Evolutionary conservation across 2,888 invertebrate genomes (phyloP), one percentile per base, ranked within the genome.

Genomic region (Parnassius apollo): DNA sequence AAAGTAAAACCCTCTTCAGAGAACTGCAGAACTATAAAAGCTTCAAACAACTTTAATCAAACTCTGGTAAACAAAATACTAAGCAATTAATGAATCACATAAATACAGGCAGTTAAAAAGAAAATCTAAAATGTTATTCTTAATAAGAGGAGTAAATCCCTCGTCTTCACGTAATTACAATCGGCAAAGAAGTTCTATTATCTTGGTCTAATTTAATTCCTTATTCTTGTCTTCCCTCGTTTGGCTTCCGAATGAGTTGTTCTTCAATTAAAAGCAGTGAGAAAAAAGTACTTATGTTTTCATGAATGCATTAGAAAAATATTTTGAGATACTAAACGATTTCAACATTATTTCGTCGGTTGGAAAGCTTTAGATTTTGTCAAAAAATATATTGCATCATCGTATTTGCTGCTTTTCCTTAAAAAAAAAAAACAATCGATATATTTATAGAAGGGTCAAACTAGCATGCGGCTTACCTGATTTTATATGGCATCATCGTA

Each of bases 191-290:
- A 59, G 59, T 59, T 52, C 64, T 60, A 64, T 63, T 63, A 55
- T 45, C 59, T 59, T 50, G 55, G 59, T 63, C 55, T 55, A 59
- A 59, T 63, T 63, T 63, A 63, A 63, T 63, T 63, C 55, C 62
- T 63, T 59, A 63, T 63, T 63, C 62, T 63, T 63, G 62, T 63
- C 62, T 59, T 59, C 48, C 59, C 46, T 59, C 55, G 59, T 55
- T 59, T 55, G 54, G 62, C 55, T 59, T 63, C 55, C 55, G 55
- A 59, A 59, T 63, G 62, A 57, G 42, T 57, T 52, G 54, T 54
- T 58, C 62, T 62, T 62, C 58, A 58, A 62, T 62, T 62, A 62
- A 57, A 57, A 22, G 42, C 52, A n/a, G 46, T 18, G 61, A 18
- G 18, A 42, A 46, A 57, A 57, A 61, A 52, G 52, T 57, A 53